Evolutionary conservation across 2,113 vertebrate species (phyloP).

Genomic region (Gymnarchus niloticus): DNA sequence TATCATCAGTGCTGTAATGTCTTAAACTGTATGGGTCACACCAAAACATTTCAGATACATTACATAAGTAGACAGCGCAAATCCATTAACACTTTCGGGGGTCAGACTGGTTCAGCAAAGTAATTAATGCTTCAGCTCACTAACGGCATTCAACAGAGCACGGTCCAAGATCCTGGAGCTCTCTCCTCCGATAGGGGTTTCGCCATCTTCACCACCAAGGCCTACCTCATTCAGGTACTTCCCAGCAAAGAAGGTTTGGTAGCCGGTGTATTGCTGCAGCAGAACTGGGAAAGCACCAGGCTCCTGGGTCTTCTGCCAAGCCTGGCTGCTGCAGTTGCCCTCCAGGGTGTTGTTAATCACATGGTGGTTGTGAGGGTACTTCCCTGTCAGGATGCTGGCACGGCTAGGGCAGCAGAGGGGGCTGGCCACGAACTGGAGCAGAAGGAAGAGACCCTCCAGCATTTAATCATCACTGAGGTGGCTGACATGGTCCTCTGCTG

Average conservation of each 20-base stretch:
- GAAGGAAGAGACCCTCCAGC: background rate
- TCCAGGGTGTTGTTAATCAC: conserved; percentile 94
- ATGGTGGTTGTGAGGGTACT: conserved; percentile 94
- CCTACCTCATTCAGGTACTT: conserved; percentile 96
- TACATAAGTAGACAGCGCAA: too few species aligned
- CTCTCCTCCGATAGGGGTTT: too few species aligned
- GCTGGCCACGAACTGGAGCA: conserved; percentile 84
- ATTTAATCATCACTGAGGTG: background rate
- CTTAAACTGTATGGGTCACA: background rate
- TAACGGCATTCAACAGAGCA: background rate
- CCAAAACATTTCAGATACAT: background rate
- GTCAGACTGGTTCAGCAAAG: background rate
- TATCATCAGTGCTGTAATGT: background rate
- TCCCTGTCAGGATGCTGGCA: conserved; percentile 92
- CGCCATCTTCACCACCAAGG: too few species aligned
- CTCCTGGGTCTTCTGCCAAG: conserved; percentile 95
- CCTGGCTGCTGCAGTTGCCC: conserved; percentile 91
- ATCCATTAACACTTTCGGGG: background rate
- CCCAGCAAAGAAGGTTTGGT: conserved; percentile 95
- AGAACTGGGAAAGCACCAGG: conserved; percentile 76
- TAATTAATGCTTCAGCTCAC: background rate
- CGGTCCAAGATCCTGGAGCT: background rate
- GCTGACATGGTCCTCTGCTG: background rate
- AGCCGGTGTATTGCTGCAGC: conserved; percentile 67
- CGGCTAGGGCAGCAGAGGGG: conserved; percentile 94